Base-by-base conservation (phyloP, 2,888 invertebrate species). In the Gnatocerus cornutus region DNA sequence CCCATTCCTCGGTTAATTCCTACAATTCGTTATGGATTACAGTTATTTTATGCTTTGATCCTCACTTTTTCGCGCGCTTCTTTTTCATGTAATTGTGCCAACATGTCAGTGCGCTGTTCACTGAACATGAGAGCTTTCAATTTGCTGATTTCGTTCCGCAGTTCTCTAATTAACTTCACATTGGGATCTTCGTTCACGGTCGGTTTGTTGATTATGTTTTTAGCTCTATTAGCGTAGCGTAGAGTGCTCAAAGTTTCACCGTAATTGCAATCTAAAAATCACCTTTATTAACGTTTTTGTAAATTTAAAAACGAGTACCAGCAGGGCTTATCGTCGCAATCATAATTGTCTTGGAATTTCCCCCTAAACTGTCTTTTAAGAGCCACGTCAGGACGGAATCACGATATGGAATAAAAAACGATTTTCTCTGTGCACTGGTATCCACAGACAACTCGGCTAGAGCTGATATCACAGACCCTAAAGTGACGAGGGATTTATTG, bases 291-390 rank as follows among this genome's bases (percentile, higher is more conserved):
- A 41, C 10, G 30, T 29, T 27, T 8, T 50, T 9, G 41, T 37
- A n/a, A 56, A 10, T 4, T 10, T 50, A 52, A 29, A 69, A 21
- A 21, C 4, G 4, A 21, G 21, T 79, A 82, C 82, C 83, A 61
- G 85, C 84, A 9, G 84, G 84, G 83, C 89, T 89, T 69, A 92
- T 91, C 13, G 93, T 93, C 21, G 95, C 95, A 71, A 96, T 94
- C 95, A 96, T 96, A 72, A 95, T 94, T 0, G 96, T 96, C 84
- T 95, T 95, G 8, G 95, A 94, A 85, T 96, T 96, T 0, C 96
- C 95, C 0, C 96, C 96, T 55, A 96, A 87, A 71, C 94, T 94
- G 80, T 96, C 96, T 83, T 95, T 95, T 5, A 96, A 87, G 63
- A 96, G 85, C 95, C 95, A 95, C 1, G 96, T 96, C 9, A 96